Evolutionary conservation across 2,797 vertebrate species (phyloP).

Genomic region (Pitangus sulphuratus): DNA sequence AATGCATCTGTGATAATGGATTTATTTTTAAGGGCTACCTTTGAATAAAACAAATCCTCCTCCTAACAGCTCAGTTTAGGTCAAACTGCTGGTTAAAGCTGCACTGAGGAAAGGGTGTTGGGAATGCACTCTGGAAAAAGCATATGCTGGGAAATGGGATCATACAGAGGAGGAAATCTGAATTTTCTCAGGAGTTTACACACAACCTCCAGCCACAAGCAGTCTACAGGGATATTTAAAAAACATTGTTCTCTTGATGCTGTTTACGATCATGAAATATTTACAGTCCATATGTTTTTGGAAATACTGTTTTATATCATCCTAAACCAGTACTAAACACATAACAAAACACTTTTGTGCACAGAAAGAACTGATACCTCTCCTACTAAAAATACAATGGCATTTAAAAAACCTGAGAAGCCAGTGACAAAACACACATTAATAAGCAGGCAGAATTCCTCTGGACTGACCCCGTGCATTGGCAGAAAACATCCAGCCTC

Average conservation of each 20-base stretch:
- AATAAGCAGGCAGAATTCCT: not conserved
- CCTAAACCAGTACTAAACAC: not conserved
- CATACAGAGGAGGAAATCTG: not conserved
- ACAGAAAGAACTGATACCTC: not conserved
- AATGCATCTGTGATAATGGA: not conserved
- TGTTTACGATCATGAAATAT: not conserved
- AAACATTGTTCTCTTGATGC: not conserved
- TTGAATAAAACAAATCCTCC: not conserved
- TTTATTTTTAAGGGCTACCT: not conserved
- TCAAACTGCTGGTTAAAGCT: not conserved
- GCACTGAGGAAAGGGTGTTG: accelerated
- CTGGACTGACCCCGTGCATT: not conserved
- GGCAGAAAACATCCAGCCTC: not conserved
- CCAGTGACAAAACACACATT: not conserved
- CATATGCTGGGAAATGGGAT: not conserved
- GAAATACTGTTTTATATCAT: not conserved
- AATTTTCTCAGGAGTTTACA: not conserved
- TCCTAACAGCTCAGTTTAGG: not conserved
- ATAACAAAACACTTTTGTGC: not conserved
- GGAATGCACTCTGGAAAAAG: not conserved
- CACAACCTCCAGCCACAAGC: not conserved
- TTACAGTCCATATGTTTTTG: not conserved
- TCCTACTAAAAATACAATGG: not conserved
- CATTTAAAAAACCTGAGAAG: not conserved
- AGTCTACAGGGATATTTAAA: not conserved